Evolutionary conservation across 2,888 invertebrate genomes (phyloP), one percentile per base, ranked within the genome.

Genomic region (Cosmopolites sordidus): DNA sequence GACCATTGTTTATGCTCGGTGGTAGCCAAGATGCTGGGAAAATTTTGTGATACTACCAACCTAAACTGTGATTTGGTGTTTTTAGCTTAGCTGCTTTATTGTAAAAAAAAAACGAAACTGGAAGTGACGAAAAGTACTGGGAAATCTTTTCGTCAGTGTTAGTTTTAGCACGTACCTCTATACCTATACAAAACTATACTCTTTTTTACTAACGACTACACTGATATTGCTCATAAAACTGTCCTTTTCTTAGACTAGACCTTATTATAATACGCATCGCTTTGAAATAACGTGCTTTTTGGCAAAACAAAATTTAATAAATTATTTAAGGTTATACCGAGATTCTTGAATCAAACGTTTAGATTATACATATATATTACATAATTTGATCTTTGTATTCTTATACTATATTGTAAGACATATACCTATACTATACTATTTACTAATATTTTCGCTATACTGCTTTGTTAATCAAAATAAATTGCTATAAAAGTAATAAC

Each of bases 1-100:
- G 62, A 68, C 56, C 56, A 56, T 56, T 48, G 56, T 67, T 67
- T 69, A 67, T 64, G 67, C 71, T 73, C 72, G 73, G 73, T 73
- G 72, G 73, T 72, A 72, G 69, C 71, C 69, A 71, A 73, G 72
- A 72, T 73, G 72, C 71, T 73, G 72, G 72, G 72, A 73, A 71
- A 70, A 72, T 72, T 72, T 73, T 73, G 72, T 73, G 73, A 73
- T 73, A 72, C 74, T 72, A 73, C 72, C 73, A 73, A 68, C 66
- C 59, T 59, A 65, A 67, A 66, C 71, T 71, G 72, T 72, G 71
- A 71, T 72, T 70, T 68, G 70, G 68, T 71, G 70, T 70, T 64
- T 58, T 62, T 66, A 67, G 66, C 64, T 64, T 65, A 52, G 58
- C 51, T 39, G 54, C 51, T 46, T 57, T 46, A 8, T 22, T 22